These are phyloP conservation scores for Excalfactoria chinensis DNA, from an alignment of 2,113 vertebrate species.

Conservation along the genomic window DNA sequence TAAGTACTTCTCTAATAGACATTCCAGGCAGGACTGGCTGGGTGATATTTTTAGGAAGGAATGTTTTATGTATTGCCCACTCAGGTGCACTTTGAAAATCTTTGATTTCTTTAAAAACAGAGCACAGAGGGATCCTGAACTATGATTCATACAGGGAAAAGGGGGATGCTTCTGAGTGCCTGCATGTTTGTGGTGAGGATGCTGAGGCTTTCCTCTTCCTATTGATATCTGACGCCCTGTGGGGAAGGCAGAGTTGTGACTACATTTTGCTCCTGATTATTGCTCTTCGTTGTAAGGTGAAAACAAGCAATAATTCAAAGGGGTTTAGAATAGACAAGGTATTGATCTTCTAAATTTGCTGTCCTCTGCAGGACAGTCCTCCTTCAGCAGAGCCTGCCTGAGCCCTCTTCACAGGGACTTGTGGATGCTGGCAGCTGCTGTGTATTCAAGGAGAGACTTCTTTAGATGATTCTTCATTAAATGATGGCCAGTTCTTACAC, in stretches of 20 bases:
- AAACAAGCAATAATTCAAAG: not conserved
- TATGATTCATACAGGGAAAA: not conserved
- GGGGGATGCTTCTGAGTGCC: not conserved
- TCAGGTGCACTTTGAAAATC: not conserved
- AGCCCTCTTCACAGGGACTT: not conserved
- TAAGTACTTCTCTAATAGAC: not conserved
- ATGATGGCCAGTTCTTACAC: not conserved
- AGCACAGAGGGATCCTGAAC: not conserved
- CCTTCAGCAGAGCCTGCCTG: not conserved
- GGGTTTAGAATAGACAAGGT: not conserved
- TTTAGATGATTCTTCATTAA: not conserved
- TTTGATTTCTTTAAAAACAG: not conserved
- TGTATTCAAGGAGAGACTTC: not conserved
- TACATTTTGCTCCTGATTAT: not conserved
- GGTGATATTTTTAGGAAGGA: not conserved
- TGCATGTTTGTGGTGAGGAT: not conserved
- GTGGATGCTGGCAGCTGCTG: not conserved
- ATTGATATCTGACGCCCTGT: rapidly evolving
- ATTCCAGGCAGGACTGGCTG: not conserved
- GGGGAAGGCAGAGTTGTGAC: not conserved
- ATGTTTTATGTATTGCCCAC: not conserved
- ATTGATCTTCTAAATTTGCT: not conserved
- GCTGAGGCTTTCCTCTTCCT: not conserved
- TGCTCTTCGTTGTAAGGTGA: not conserved
- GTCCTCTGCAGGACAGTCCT: not conserved